Conservation (phyloP, 2,113 vertebrate genomes). For the Mustelus asterias region DNA sequence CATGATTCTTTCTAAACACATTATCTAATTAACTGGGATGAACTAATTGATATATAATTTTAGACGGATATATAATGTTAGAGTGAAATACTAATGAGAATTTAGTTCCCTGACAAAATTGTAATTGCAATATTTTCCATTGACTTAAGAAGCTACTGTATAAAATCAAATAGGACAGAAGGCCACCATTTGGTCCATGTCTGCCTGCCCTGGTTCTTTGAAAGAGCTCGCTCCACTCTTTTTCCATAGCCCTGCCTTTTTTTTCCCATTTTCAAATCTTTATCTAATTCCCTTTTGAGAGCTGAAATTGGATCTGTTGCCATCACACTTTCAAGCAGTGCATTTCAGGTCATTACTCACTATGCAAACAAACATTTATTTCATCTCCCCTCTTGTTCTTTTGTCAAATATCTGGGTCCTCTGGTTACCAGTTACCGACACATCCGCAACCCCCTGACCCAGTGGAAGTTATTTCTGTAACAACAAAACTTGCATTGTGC, state of each 20-base stretch:
- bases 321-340: neutral
- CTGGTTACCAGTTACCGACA: neutral
- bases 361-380: neutral
- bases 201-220: neutral
- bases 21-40: neutral
- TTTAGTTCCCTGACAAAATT: neutral
- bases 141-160: neutral
- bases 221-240: neutral
- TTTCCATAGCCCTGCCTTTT: neutral
- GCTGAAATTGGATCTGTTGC: neutral
- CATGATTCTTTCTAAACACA: neutral
- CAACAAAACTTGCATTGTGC: neutral
- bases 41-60: neutral
- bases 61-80: neutral
- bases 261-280: neutral
- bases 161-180: neutral
- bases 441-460: neutral
- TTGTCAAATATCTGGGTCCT: neutral
- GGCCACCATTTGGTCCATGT: neutral
- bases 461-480: neutral
- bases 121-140: neutral
- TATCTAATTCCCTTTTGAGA: neutral
- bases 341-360: neutral
- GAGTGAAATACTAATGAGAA: neutral
- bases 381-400: neutral